These are phyloP conservation scores for Gastrophryne carolinensis DNA, from an alignment of 2,797 vertebrate species.

Conservation along the genomic window DNA sequence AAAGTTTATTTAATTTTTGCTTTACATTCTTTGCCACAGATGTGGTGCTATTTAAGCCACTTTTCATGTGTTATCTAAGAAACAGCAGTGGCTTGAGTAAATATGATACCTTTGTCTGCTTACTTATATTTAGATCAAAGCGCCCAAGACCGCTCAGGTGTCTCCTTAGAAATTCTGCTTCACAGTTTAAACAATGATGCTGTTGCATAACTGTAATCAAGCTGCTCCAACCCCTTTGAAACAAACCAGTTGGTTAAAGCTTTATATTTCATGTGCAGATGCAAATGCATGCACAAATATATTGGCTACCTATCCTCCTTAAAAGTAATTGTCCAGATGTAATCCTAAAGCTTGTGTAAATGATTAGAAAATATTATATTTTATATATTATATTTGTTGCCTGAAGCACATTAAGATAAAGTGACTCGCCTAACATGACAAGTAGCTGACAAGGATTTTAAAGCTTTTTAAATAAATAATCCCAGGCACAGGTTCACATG, in stretches of 20 bases:
- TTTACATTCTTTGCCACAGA: conserved; percentile 14
- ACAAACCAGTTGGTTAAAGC: neutral
- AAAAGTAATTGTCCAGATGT: conserved; percentile 5
- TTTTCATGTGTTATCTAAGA: conserved; percentile 25
- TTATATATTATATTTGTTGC: conserved; percentile 23
- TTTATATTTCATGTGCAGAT: neutral
- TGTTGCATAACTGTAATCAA: conserved; percentile 4
- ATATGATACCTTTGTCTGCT: conserved; percentile 42
- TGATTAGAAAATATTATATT: too few species aligned
- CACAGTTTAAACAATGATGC: conserved; percentile 15
- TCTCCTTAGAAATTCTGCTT: conserved; percentile 23
- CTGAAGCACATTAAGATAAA: conserved; percentile 24
- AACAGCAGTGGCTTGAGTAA: conserved; percentile 31
- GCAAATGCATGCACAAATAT: conserved; percentile 22
- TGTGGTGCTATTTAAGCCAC: conserved; percentile 27
- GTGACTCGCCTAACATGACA: conserved; percentile 33
- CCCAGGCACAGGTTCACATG: conserved; percentile 4
- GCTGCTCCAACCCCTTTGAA: neutral
- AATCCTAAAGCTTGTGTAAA: conserved; percentile 29
- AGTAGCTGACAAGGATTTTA: conserved; percentile 23
- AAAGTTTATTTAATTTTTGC: conserved; percentile 39
- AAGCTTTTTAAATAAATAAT: conserved; percentile 16
- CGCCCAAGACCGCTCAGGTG: conserved; percentile 26
- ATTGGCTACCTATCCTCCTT: conserved; percentile 1
- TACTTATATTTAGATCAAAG: conserved; percentile 31